phyloP scores from a whole-genome alignment of 2,113 vertebrate genomes.

The Paraplagusia blochii region DNA sequence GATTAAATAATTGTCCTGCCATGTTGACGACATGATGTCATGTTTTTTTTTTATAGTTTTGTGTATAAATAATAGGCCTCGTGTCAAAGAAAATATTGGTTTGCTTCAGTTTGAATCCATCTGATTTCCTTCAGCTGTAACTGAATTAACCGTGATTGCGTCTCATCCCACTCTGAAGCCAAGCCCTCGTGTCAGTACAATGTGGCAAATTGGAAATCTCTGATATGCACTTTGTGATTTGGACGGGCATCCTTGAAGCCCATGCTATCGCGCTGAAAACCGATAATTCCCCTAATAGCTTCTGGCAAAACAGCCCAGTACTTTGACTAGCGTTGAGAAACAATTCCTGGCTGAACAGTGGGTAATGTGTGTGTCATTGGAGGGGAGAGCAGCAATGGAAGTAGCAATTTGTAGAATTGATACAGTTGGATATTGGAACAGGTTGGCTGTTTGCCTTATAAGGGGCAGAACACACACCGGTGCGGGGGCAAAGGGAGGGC shows the following conservation, averaged over 20 bases:
- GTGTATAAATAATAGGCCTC: too few species aligned
- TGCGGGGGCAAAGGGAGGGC: constrained; percentile 1
- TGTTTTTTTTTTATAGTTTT: too few species aligned
- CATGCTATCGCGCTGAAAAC: constrained; percentile 37
- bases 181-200: constrained; percentile 17
- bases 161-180: constrained; percentile 22
- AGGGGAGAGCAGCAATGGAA: constrained; percentile 17
- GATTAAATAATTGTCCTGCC: too few species aligned
- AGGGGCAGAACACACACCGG: not conserved
- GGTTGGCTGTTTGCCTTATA: constrained; percentile 14
- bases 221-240: constrained; percentile 36
- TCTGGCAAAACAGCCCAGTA: constrained; percentile 42
- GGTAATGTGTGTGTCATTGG: constrained; percentile 38
- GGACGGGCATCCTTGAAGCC: constrained; percentile 38
- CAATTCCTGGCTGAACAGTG: constrained; percentile 45
- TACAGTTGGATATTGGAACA: constrained; percentile 18
- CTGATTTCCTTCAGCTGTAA: constrained; percentile 35
- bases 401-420: constrained; percentile 36
- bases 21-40: constrained; percentile 3
- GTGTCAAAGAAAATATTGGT: not conserved
- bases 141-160: constrained; percentile 32
- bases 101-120: constrained; percentile 17
- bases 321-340: constrained; percentile 43
- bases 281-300: constrained; percentile 49
- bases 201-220: constrained; percentile 36